A percentile compares a stretch with the other conserved stretches of the same genome.
Conservation (phyloP, 2,888 invertebrate genomes). For the Drosophila buzzatii region DNA sequence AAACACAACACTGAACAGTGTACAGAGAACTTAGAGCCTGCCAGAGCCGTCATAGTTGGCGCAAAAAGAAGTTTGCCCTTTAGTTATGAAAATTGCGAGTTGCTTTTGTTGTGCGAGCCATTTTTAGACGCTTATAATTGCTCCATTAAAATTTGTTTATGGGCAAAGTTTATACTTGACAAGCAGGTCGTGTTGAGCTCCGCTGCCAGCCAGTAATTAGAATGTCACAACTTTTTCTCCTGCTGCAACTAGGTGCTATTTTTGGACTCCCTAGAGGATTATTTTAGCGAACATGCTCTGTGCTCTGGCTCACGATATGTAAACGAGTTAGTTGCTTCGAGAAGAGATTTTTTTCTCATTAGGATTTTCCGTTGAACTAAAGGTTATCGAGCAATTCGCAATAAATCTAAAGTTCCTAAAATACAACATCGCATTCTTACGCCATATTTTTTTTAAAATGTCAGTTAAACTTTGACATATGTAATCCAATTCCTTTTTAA, state of each 20-base stretch:
- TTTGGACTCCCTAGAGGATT: conserved; percentile 37
- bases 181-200: conserved; percentile 55
- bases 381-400: not conserved
- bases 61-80: conserved; percentile 68
- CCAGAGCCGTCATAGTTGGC: conserved; percentile 30
- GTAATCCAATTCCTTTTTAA: not conserved
- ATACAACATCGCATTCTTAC: not conserved
- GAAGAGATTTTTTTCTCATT: not conserved
- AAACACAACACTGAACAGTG: not conserved
- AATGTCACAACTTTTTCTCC: conserved; percentile 62
- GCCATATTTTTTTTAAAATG: not conserved
- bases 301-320: conserved; percentile 3
- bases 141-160: conserved; percentile 80
- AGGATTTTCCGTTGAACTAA: not conserved
- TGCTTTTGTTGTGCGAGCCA: conserved; percentile 54
- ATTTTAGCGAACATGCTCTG: conserved; percentile 20
- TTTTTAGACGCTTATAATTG: conserved; percentile 76
- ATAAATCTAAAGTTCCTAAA: not conserved
- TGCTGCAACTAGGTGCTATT: conserved; percentile 31
- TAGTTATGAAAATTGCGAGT: conserved; percentile 61
- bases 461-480: not conserved
- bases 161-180: conserved; percentile 71
- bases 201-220: conserved; percentile 60
- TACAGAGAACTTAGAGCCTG: not conserved
- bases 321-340: not conserved